These are phyloP conservation scores for Melanitta fusca DNA, from an alignment of 2,797 vertebrate species.

Conservation along the genomic window DNA sequence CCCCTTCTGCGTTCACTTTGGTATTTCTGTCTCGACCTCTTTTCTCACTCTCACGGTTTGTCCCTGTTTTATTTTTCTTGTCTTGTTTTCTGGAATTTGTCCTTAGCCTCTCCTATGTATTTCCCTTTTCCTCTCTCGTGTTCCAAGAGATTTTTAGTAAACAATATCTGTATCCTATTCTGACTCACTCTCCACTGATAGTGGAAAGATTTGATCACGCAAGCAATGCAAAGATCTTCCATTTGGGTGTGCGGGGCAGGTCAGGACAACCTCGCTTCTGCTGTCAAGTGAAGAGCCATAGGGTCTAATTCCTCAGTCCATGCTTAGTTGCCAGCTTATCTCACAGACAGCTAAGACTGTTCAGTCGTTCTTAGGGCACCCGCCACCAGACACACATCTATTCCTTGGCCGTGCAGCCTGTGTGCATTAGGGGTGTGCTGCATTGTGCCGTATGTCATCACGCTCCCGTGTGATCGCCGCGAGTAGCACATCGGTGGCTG, in stretches of 20 bases:
- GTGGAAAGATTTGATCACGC: conserved; percentile 26
- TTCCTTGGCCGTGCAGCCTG: neutral
- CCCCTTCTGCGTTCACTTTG: neutral
- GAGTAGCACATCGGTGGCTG: neutral
- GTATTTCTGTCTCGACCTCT: neutral
- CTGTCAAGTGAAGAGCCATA: neutral
- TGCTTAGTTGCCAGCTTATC: neutral
- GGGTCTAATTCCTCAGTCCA: neutral
- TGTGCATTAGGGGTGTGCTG: neutral
- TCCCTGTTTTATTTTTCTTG: conserved; percentile 19
- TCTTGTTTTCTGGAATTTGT: conserved; percentile 8
- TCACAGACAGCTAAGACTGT: neutral
- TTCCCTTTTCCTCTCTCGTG: conserved; percentile 12
- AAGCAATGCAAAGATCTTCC: neutral
- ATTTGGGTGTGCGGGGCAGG: neutral
- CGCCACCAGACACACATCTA: neutral
- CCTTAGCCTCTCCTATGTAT: neutral
- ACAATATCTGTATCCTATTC: conserved; percentile 5
- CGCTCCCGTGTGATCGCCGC: rapidly evolving
- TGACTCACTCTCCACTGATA: conserved; percentile 4
- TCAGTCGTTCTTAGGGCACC: neutral
- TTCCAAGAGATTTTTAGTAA: conserved; percentile 32
- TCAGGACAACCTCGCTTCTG: neutral
- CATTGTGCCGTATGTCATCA: neutral
- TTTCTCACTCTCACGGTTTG: neutral